These are phyloP conservation scores for Tamandua tetradactyla DNA, from an alignment of 2,797 vertebrate species.

Conservation along the genomic window DNA sequence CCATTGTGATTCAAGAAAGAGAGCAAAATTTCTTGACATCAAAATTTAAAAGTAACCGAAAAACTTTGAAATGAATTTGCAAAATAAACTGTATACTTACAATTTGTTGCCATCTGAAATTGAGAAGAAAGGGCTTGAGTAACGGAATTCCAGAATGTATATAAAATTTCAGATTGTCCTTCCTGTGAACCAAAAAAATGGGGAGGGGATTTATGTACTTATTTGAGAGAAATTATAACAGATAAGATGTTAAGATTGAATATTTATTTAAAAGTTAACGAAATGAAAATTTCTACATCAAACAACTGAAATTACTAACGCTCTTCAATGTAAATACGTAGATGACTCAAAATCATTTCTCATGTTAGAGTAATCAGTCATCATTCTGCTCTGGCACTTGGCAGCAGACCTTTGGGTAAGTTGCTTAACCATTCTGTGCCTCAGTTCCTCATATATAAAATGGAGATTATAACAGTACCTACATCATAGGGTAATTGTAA, in stretches of 20 bases:
- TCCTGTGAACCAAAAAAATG: constrained; percentile 86
- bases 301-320: background rate
- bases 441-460: background rate
- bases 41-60: constrained; percentile 42
- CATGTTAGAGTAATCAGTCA: background rate
- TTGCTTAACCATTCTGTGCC: background rate
- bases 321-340: background rate
- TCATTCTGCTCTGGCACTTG: background rate
- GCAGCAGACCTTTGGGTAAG: background rate
- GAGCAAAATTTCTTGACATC: background rate
- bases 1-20: too few species aligned
- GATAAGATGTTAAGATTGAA: background rate
- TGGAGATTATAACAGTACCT: background rate
- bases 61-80: background rate
- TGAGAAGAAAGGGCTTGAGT: constrained; percentile 92
- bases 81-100: constrained; percentile 85
- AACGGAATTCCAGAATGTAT: constrained; percentile 94
- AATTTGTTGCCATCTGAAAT: constrained; percentile 93
- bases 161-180: constrained; percentile 93
- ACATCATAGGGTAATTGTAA: background rate
- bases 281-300: constrained; percentile 1
- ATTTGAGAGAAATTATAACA: constrained; percentile 1
- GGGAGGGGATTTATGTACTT: background rate
- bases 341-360: constrained; percentile 42
- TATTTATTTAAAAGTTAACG: background rate